phyloP scores from a whole-genome alignment of 1,140 invertebrate genomes.

The Hyles euphorbiae region DNA sequence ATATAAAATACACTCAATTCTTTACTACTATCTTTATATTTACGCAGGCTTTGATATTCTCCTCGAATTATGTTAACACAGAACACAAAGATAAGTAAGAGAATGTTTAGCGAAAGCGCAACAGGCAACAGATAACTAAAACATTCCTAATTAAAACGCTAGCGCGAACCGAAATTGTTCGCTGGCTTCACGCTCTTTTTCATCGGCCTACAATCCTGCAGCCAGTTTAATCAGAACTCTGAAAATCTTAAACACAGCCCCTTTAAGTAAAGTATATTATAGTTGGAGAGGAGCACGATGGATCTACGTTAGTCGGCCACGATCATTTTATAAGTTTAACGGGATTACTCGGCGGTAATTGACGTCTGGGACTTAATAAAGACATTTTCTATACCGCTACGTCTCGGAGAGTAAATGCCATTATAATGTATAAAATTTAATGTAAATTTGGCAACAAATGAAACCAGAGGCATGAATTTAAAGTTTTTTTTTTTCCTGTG shows the following conservation, averaged over 20 bases:
- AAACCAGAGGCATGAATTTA: no score
- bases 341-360: not conserved
- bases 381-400: no score
- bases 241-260: not conserved
- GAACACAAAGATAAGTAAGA: conserved; percentile 1
- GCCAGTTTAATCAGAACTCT: conserved; percentile 10
- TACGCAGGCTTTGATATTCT: no score
- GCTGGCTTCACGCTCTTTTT: conserved; percentile 36
- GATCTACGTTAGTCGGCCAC: not conserved
- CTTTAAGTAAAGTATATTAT: not conserved
- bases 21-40: no score
- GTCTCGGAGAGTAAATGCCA: no score
- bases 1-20: no score
- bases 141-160: conserved; percentile 30
- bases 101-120: conserved; percentile 15
- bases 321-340: conserved; percentile 7
- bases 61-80: no score
- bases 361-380: no score
- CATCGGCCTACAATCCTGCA: conserved; percentile 20
- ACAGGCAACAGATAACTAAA: conserved; percentile 26
- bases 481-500: no score
- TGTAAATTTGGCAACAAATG: no score
- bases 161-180: conserved; percentile 27
- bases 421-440: no score
- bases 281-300: not conserved